A percentile compares a stretch with the other conserved stretches of the same genome.
phyloP scores from a whole-genome alignment of 2,797 vertebrate species.

The Hyperoplus lanceolatus region DNA sequence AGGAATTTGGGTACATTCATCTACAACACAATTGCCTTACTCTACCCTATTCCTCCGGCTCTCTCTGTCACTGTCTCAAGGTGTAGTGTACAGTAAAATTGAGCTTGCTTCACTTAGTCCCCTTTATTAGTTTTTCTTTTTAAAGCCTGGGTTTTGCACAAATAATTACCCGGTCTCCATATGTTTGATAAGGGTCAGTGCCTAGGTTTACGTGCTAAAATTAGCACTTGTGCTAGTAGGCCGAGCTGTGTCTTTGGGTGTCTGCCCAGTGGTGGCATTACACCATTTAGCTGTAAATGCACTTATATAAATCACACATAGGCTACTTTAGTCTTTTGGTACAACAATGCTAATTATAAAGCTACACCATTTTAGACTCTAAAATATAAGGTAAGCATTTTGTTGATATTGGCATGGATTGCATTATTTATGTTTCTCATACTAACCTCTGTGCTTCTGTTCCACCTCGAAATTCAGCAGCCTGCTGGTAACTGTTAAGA shows the following conservation, averaged over 20 bases:
- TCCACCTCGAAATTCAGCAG: constrained; percentile 47
- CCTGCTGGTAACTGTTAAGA: constrained; percentile 57
- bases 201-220: constrained; percentile 57
- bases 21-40: constrained; percentile 71
- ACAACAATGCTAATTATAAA: not conserved
- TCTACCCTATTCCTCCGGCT: constrained; percentile 62
- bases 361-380: not conserved
- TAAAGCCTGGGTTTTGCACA: constrained; percentile 78
- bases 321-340: not conserved
- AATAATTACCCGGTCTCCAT: constrained; percentile 78
- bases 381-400: constrained; percentile 7
- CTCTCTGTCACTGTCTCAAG: constrained; percentile 81
- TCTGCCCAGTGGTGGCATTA: not conserved
- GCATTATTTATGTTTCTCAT: constrained; percentile 53
- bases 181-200: constrained; percentile 72
- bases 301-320: not conserved
- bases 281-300: not conserved
- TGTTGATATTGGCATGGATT: constrained; percentile 32
- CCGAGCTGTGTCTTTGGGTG: constrained; percentile 30
- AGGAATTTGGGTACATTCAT: constrained; percentile 72
- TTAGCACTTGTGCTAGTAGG: constrained; percentile 41
- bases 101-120: constrained; percentile 79
- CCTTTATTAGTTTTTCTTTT: constrained; percentile 82
- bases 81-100: constrained; percentile 86
- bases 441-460: constrained; percentile 35